Percentiles rank a stretch among this genome's conserved stretches.
Conservation (phyloP, 2,113 vertebrate genomes). For the Empidonax traillii region DNA sequence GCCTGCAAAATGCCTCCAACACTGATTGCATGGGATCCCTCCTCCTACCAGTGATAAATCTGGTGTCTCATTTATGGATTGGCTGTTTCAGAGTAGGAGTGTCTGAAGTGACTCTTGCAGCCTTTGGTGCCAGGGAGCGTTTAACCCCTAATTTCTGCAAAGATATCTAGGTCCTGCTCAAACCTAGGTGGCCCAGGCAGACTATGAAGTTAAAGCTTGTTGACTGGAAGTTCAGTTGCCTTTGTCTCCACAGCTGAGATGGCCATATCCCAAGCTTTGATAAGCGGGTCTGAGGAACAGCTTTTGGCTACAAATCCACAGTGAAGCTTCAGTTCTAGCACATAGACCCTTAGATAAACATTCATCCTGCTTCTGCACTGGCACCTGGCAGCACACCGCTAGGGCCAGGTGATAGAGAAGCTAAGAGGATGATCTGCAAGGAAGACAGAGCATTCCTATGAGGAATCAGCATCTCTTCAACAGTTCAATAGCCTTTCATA, state of each 20-base stretch:
- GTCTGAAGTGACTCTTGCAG: neutral
- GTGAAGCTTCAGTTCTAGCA: neutral
- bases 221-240: neutral
- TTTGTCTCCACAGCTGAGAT: neutral
- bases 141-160: slow-evolving; percentile 23
- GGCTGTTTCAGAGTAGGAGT: neutral
- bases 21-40: neutral
- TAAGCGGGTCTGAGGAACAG: neutral
- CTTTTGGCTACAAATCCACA: neutral
- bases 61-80: neutral
- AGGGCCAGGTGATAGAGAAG: neutral
- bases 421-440: neutral
- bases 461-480: neutral
- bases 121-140: neutral
- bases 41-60: neutral
- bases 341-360: neutral
- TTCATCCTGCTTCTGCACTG: neutral
- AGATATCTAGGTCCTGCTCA: neutral
- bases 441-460: neutral
- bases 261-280: neutral
- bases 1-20: neutral
- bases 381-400: neutral
- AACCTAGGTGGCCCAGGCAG: neutral
- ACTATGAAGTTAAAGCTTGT: neutral
- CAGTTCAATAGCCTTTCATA: neutral